These are phyloP conservation scores for Aphrocallistes beatrix DNA, from an alignment of 37 sponge, comb jelly and placozoan genomes.

Conservation along the genomic window DNA sequence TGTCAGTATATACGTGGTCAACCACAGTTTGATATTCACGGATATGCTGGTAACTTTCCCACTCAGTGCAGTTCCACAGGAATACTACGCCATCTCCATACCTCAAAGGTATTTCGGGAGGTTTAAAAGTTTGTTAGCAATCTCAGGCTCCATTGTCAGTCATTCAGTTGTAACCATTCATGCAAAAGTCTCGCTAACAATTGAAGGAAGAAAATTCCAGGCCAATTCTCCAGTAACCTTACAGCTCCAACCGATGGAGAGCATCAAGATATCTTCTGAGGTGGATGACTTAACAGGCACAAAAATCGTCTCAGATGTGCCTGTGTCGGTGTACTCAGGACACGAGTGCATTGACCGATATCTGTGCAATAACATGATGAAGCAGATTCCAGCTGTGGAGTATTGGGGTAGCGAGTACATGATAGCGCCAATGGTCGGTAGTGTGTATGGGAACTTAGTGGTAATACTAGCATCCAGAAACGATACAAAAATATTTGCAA, in stretches of 20 bases:
- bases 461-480: not conserved
- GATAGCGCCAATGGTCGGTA: not conserved
- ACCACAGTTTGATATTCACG: constrained; percentile 10
- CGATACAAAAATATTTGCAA: not conserved
- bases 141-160: not conserved
- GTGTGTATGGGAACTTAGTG: constrained; percentile 6
- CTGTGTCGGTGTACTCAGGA: not conserved
- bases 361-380: constrained; percentile 18
- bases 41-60: not conserved
- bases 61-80: not conserved
- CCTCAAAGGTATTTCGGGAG: not conserved
- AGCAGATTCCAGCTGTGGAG: constrained; percentile 5
- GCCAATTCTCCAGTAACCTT: not conserved
- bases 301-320: not conserved
- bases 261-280: constrained; percentile 13
- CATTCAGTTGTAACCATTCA: not conserved
- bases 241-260: constrained; percentile 12
- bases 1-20: not conserved
- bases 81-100: not conserved
- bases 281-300: not conserved
- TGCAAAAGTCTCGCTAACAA: not conserved
- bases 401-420: not conserved
- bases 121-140: not conserved
- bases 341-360: not conserved
- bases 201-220: not conserved